These are phyloP conservation scores for Rousettus leschenaultii DNA, from an alignment of 2,113 vertebrate species.

Conservation along the genomic window DNA sequence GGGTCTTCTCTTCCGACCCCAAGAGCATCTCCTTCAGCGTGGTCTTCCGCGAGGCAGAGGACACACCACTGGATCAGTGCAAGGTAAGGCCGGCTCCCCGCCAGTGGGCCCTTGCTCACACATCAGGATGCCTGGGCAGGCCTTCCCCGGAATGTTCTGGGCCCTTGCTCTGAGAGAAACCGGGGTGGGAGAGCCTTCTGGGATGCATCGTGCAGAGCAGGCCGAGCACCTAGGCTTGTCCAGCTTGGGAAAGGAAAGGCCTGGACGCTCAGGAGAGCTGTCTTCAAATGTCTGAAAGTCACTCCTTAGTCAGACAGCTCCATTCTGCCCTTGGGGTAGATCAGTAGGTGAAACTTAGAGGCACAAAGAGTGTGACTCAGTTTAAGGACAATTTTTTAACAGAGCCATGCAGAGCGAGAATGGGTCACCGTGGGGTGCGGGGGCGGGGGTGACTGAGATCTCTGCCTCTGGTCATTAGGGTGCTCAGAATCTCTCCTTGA, in stretches of 20 bases:
- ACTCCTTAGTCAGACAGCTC: neutral
- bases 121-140: neutral
- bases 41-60: constrained; percentile 87
- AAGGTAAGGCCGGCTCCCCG: constrained; percentile 82
- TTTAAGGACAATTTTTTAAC: neutral
- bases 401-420: neutral
- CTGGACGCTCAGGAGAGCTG: neutral
- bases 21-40: constrained; percentile 96
- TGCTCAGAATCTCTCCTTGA: neutral
- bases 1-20: constrained; percentile 95
- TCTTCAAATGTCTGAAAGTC: neutral
- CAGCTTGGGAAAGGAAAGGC: neutral
- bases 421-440: too few species aligned
- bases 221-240: neutral
- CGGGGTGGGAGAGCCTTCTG: neutral
- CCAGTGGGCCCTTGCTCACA: too few species aligned
- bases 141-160: neutral
- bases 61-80: constrained; percentile 88
- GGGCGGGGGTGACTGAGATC: neutral
- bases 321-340: neutral
- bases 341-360: neutral
- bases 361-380: rapidly evolving
- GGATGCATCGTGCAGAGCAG: neutral
- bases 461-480: neutral
- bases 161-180: neutral